Base-by-base conservation (phyloP, 1,140 invertebrate genomes). In the Aporrectodea caliginosa region DNA sequence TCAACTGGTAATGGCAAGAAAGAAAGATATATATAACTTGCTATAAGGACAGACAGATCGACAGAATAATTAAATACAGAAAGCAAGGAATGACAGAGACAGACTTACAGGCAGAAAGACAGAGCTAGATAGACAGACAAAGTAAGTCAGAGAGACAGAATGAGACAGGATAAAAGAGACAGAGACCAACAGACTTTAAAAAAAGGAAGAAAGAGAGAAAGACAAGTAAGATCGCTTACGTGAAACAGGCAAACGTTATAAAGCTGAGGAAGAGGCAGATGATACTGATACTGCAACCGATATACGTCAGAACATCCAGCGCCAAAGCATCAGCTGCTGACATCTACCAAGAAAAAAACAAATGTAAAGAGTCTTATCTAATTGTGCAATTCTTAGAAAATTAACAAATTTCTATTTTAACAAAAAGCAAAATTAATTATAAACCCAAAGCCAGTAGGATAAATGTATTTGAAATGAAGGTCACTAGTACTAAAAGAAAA, bases 271-370 rank as follows among this genome's bases (percentile, higher is more conserved):
- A 87, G 70, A 97, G 90, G 84, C 94, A 94, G 75, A 96, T 90
- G 83, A 95, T 92, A 76, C 94, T 94, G 83, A 98, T 91, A 80
- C 92, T 92, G 88, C 95, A 95, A 80, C 95, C 94, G 71, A 95
- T 90, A 82, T 94, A 93, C 0, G 95, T 96, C 78, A 96, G 92
- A 35, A 95, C 90, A 82, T 93, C 90, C 78, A 96, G 87, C 0
- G 93, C 92, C 75, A 93, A 89, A 80, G 88, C 83, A 80, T 88
- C 78, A 29, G 16, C 58, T 73, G 82, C 83, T 29, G 77, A 78
- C 78, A 83, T 80, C 85, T 87, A 81, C 2, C 80, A 70, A 73
- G 69, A 2, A 79, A 73, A 35, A 27, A 88, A 22, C 90, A 90
- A 6, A 58, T 12, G 6, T 58, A 58, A 58, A 22, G n/a, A n/a